Conservation (phyloP, 2,113 vertebrate genomes). For the Stictonetta naevosa region DNA sequence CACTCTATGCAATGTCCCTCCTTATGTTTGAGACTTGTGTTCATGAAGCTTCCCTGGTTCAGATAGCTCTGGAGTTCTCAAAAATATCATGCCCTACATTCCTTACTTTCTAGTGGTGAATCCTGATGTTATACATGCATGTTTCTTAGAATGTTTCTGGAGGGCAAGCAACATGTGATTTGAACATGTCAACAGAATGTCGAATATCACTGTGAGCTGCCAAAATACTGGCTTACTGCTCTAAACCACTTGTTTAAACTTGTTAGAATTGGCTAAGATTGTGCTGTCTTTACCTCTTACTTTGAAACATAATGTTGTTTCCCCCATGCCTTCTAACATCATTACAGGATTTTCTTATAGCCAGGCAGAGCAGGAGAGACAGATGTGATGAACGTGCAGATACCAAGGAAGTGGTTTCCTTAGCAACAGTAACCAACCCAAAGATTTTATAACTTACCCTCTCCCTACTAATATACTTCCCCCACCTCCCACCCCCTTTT, state of each 20-base stretch:
- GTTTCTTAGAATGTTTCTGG: neutral
- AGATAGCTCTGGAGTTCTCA: neutral
- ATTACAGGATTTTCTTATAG: constrained; percentile 54
- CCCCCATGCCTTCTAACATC: constrained; percentile 15
- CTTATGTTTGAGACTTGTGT: neutral
- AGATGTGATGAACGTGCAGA: constrained; percentile 64
- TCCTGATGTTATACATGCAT: neutral
- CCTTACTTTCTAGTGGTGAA: neutral
- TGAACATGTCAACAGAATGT: neutral
- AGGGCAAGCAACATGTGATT: constrained; percentile 6
- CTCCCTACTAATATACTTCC: constrained; percentile 32
- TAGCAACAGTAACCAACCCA: constrained; percentile 78
- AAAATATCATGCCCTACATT: neutral
- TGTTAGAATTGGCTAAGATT: neutral
- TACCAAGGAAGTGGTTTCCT: constrained; percentile 76
- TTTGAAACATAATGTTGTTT: constrained; percentile 40
- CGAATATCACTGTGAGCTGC: neutral
- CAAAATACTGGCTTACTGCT: neutral
- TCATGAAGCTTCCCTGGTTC: neutral
- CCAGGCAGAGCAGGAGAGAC: constrained; percentile 49
- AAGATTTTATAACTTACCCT: constrained; percentile 64
- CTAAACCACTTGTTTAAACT: neutral
- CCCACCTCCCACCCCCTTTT: neutral
- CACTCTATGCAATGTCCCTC: neutral
- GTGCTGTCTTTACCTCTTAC: constrained; percentile 13